Conservation (phyloP, 2,113 vertebrate species). For the Erythrocebus patas region DNA sequence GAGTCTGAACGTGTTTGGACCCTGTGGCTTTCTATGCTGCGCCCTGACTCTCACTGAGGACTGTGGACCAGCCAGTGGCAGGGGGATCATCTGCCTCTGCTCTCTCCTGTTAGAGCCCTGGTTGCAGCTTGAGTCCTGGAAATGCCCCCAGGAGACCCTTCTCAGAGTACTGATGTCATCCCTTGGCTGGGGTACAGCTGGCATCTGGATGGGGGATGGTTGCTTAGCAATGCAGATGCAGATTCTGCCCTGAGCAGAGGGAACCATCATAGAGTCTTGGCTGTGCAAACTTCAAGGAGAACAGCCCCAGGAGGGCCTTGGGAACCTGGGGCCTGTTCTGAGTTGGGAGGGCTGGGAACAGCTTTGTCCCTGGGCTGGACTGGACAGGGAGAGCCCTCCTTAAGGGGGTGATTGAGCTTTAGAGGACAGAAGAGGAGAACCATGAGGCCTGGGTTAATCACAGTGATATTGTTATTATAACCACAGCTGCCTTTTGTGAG, state of each 20-base stretch:
- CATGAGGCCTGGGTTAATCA: not conserved
- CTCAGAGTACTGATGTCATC: not conserved
- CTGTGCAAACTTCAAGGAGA: not conserved
- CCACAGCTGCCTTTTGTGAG: not conserved
- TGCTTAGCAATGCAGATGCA: constrained; percentile 42
- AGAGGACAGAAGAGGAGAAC: not conserved
- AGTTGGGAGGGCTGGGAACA: not conserved
- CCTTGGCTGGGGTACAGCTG: not conserved
- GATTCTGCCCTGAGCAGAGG: not conserved
- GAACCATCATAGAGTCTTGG: not conserved
- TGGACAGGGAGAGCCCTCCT: not conserved
- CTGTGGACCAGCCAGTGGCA: not conserved
- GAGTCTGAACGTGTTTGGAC: not conserved
- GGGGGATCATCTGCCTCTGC: not conserved
- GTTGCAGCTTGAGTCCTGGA: not conserved
- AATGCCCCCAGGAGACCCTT: not conserved
- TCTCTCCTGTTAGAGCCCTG: not conserved
- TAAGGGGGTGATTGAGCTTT: not conserved
- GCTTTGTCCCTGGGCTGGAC: not conserved
- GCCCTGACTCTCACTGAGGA: not conserved
- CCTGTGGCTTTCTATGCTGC: not conserved
- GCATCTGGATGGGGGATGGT: constrained; percentile 29
- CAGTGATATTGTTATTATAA: not conserved
- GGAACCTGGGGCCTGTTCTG: not conserved
- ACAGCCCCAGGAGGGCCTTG: not conserved